Conservation (phyloP, 2,797 vertebrate genomes). For the Leucoraja ocellata region DNA sequence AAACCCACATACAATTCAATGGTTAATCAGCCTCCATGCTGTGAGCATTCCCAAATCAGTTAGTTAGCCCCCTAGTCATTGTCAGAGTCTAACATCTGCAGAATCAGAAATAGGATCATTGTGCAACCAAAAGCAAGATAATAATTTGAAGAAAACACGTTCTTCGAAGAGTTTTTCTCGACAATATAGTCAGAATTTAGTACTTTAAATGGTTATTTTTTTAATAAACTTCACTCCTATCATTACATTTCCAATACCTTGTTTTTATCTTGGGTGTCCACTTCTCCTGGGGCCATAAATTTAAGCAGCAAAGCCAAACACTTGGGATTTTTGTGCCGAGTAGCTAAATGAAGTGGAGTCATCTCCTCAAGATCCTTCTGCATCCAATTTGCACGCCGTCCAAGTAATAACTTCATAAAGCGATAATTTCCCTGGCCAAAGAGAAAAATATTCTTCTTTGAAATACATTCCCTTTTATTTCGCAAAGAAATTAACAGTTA, state of each 20-base stretch:
- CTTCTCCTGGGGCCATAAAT: constrained; percentile 90
- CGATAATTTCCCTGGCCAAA: constrained; percentile 80
- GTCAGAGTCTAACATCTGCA: neutral
- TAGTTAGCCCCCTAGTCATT: too few relatives aligned
- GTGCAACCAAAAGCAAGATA: neutral
- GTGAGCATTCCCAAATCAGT: too few relatives aligned
- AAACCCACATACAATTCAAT: too few relatives aligned
- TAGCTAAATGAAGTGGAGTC: constrained; percentile 89
- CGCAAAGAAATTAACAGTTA: neutral
- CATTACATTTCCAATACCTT: constrained; percentile 62
- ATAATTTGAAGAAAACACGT: neutral
- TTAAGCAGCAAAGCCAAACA: constrained; percentile 90
- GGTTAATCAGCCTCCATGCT: too few relatives aligned
- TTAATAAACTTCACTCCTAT: neutral
- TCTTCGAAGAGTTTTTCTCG: neutral
- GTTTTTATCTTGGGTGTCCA: constrained; percentile 94
- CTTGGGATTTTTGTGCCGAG: constrained; percentile 80
- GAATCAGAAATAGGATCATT: neutral
- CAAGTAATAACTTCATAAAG: constrained; percentile 89
- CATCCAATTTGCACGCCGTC: constrained; percentile 85
- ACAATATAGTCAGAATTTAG: neutral
- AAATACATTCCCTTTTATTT: neutral
- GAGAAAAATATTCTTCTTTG: neutral
- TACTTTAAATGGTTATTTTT: neutral
- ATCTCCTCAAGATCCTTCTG: constrained; percentile 93